Evolutionary conservation across 2,888 invertebrate genomes (phyloP).

Genomic region (Timema cristinae): DNA sequence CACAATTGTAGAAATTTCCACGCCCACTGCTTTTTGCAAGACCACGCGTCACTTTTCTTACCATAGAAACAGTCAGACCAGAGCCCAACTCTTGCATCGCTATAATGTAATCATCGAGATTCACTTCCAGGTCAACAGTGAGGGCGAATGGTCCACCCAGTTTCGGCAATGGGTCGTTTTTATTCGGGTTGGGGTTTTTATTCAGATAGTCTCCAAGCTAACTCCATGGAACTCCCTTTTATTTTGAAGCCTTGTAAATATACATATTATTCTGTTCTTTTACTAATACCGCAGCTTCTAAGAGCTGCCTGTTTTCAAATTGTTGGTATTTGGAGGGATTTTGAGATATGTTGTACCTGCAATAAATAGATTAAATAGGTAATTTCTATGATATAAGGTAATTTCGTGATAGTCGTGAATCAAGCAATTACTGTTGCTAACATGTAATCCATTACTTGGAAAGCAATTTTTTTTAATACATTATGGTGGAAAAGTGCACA

Average conservation of each 20-base stretch:
- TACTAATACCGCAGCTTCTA: not conserved
- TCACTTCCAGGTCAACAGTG: not conserved
- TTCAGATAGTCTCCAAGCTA: not conserved
- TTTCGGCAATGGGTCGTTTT: not conserved
- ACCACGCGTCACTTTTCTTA: not conserved
- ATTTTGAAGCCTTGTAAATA: conserved; percentile 2
- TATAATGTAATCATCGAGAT: not conserved
- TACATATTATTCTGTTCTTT: conserved; percentile 8
- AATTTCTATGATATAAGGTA: too few relatives aligned
- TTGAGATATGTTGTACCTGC: not conserved
- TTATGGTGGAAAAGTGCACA: too few relatives aligned
- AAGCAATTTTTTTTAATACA: not conserved
- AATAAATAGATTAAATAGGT: not conserved
- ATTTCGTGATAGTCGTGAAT: not conserved
- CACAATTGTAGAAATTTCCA: not conserved
- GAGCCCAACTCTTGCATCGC: conserved; percentile 6
- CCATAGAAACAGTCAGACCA: not conserved
- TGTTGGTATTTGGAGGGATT: not conserved
- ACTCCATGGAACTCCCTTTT: conserved; percentile 6
- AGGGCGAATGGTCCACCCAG: not conserved
- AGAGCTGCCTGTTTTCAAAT: not conserved
- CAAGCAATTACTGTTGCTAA: too few relatives aligned
- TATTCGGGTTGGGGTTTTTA: not conserved
- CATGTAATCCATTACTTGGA: too few relatives aligned
- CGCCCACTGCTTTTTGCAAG: conserved; percentile 1